Percentiles rank a stretch among this genome's conserved stretches.
phyloP scores from a whole-genome alignment of 2,113 vertebrate genomes.

The Ptilonorhynchus violaceus region DNA sequence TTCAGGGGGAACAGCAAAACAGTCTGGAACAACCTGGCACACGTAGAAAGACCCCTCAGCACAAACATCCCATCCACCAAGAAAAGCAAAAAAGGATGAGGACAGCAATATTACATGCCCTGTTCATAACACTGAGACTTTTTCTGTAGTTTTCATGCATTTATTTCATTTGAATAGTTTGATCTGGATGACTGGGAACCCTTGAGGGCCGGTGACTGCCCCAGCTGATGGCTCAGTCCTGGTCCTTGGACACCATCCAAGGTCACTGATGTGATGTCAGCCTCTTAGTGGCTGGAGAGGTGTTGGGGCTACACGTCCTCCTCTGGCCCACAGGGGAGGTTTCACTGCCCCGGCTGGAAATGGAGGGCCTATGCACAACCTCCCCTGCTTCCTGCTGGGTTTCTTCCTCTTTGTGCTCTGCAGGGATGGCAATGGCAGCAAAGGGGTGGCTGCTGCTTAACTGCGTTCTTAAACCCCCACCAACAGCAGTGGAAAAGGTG shows the following conservation, averaged over 20 bases:
- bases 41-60: background rate
- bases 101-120: accelerated
- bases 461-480: background rate
- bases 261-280: accelerated
- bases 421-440: accelerated
- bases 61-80: background rate
- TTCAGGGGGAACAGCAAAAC: accelerated
- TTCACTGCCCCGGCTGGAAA: accelerated
- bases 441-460: accelerated
- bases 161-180: background rate
- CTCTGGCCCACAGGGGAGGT: accelerated
- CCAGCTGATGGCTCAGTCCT: accelerated
- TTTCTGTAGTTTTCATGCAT: background rate
- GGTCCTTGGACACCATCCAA: too few species aligned
- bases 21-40: background rate
- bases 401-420: background rate
- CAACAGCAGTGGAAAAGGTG: too few species aligned
- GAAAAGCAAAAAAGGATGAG: accelerated
- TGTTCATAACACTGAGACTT: background rate
- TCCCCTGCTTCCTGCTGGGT: background rate
- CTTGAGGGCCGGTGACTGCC: background rate
- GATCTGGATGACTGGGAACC: background rate
- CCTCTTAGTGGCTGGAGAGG: background rate
- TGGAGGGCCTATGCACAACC: background rate
- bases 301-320: accelerated